Evolutionary conservation across 2,113 vertebrate genomes (phyloP).

Genomic region (Sterrhoptilus dennistouni): DNA sequence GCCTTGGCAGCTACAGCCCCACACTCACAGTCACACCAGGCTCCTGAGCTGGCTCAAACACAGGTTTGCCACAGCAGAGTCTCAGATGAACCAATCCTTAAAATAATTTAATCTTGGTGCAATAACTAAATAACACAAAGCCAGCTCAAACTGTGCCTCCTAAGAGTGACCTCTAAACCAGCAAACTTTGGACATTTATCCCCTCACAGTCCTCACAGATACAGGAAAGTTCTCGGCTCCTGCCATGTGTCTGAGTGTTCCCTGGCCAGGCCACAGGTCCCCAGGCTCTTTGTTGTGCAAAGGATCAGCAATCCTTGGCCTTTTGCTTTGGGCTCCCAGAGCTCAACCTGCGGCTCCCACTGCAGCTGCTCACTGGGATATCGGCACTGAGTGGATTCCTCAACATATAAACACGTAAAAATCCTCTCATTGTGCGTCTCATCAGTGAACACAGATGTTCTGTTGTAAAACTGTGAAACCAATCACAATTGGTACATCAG

Average conservation of each 20-base stretch:
- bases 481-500: too few species aligned
- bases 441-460: not conserved
- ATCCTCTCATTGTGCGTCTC: not conserved
- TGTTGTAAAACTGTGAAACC: not conserved
- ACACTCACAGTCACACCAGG: not conserved
- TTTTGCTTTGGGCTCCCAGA: not conserved
- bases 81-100: too few species aligned
- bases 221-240: not conserved
- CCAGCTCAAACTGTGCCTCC: not conserved
- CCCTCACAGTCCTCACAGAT: too few species aligned
- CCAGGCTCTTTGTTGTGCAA: not conserved
- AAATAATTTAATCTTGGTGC: not conserved
- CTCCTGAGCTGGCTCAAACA: not conserved
- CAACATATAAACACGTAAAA: not conserved
- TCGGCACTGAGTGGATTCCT: not conserved
- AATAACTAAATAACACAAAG: not conserved
- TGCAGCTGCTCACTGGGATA: not conserved
- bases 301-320: not conserved
- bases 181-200: not conserved
- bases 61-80: not conserved
- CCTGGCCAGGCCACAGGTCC: not conserved
- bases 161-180: not conserved
- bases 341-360: fast-evolving
- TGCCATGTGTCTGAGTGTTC: fast-evolving
- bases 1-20: not conserved